Conservation (phyloP, 1,140 invertebrate species). For the Elysia chlorotica region DNA sequence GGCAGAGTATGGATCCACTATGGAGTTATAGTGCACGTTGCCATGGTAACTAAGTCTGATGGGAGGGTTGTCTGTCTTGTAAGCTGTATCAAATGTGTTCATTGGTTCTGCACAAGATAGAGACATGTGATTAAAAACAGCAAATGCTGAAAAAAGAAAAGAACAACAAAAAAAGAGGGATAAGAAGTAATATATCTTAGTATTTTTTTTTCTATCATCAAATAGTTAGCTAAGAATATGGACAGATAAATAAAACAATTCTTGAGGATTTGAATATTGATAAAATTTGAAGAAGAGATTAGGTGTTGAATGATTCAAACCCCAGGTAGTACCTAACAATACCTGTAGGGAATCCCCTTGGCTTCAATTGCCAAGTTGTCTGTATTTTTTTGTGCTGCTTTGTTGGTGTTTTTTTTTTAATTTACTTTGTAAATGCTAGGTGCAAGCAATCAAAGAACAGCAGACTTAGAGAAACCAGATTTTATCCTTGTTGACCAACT, state of each 20-base stretch:
- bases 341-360: too few species aligned
- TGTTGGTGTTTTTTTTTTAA: too few species aligned
- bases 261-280: too few species aligned
- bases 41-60: slow-evolving; percentile 93
- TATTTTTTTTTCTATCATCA: not conserved
- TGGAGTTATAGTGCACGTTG: slow-evolving; percentile 88
- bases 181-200: not conserved
- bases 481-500: too few species aligned
- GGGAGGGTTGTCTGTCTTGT: slow-evolving; percentile 76
- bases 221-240: too few species aligned
- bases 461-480: too few species aligned
- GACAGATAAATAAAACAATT: not conserved
- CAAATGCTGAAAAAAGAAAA: not conserved
- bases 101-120: slow-evolving; percentile 74
- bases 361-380: too few species aligned
- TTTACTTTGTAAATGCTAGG: too few species aligned
- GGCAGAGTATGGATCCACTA: slow-evolving; percentile 84
- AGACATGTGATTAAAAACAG: not conserved
- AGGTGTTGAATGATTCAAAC: too few species aligned
- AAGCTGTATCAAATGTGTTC: slow-evolving; percentile 84
- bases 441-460: too few species aligned
- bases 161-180: not conserved
- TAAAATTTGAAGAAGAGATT: not conserved
- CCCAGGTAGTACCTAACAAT: too few species aligned
- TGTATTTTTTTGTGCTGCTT: too few species aligned